These are phyloP conservation scores for Drosophila pandora DNA, from an alignment of 1,140 invertebrate species.

Conservation along the genomic window DNA sequence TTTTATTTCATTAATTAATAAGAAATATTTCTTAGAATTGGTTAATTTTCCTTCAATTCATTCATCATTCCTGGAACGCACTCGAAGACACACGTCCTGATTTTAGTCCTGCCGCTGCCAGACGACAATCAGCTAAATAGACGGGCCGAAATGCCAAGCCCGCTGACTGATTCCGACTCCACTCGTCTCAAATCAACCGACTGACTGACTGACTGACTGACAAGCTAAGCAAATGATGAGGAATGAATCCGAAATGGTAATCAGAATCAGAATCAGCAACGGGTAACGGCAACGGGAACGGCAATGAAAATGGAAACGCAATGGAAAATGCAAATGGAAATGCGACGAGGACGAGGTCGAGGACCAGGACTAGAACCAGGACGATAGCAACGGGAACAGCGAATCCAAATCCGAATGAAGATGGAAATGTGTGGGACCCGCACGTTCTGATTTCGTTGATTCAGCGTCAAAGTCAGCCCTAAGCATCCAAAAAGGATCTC, in stretches of 20 bases:
- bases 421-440: slow-evolving; percentile 52
- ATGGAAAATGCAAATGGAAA: slow-evolving; percentile 54
- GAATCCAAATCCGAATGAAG: slow-evolving; percentile 17
- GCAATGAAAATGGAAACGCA: slow-evolving; percentile 71
- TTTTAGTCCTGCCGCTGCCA: slow-evolving; percentile 2
- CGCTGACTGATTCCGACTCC: slow-evolving; percentile 26
- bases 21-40: too few species aligned
- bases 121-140: slow-evolving; percentile 75
- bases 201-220: slow-evolving; percentile 61
- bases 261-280: slow-evolving; percentile 49
- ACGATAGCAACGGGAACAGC: neutral
- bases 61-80: neutral
- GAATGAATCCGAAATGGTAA: slow-evolving; percentile 80
- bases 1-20: too few species aligned
- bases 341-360: slow-evolving; percentile 6
- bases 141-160: slow-evolving; percentile 60
- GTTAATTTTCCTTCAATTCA: too few species aligned
- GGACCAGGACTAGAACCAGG: neutral
- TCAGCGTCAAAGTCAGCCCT: slow-evolving; percentile 48
- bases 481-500: slow-evolving; percentile 6
- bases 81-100: slow-evolving; percentile 4
- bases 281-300: slow-evolving; percentile 54
- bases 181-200: slow-evolving; percentile 10
- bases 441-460: slow-evolving; percentile 59
- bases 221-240: slow-evolving; percentile 79